Evolutionary conservation across 2,888 invertebrate genomes (phyloP).

Genomic region (Luperina nickerlii): DNA sequence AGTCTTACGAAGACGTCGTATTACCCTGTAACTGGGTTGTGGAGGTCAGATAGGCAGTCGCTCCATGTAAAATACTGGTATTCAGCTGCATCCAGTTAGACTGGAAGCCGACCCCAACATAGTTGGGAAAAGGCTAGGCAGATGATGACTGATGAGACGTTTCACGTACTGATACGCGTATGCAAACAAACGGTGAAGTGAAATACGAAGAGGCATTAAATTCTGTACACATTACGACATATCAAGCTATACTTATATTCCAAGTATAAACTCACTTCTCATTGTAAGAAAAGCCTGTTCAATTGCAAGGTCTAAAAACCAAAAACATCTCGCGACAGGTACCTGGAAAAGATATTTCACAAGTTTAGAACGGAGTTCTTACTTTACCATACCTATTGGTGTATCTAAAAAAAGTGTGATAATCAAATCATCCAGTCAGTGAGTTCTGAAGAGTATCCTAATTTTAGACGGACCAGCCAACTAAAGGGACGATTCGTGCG

Average conservation of each 20-base stretch:
- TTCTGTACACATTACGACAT: neutral
- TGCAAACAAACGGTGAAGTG: no score
- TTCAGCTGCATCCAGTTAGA: neutral
- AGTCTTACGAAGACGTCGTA: neutral
- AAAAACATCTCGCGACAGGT: neutral
- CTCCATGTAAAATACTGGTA: neutral
- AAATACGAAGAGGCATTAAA: neutral
- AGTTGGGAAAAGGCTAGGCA: neutral
- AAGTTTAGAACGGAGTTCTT: slow-evolving; percentile 9
- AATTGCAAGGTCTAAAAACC: no score
- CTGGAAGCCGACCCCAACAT: neutral
- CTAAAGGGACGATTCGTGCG: slow-evolving; percentile 8
- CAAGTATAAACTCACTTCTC: no score
- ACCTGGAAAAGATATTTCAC: neutral
- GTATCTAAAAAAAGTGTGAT: slow-evolving; percentile 34
- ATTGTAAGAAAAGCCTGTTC: no score
- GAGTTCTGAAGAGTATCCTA: slow-evolving; percentile 47
- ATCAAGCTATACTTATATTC: neutral
- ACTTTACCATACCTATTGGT: neutral
- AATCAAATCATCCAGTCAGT: slow-evolving; percentile 59
- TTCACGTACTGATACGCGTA: no score
- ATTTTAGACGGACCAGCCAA: slow-evolving; percentile 50
- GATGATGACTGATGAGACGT: no score
- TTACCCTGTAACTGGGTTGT: neutral
- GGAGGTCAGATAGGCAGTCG: neutral